Evolutionary conservation across 2,888 invertebrate species (phyloP), one percentile per base, ranked within the genome.

Genomic region (Amphipyra tragopoginis): DNA sequence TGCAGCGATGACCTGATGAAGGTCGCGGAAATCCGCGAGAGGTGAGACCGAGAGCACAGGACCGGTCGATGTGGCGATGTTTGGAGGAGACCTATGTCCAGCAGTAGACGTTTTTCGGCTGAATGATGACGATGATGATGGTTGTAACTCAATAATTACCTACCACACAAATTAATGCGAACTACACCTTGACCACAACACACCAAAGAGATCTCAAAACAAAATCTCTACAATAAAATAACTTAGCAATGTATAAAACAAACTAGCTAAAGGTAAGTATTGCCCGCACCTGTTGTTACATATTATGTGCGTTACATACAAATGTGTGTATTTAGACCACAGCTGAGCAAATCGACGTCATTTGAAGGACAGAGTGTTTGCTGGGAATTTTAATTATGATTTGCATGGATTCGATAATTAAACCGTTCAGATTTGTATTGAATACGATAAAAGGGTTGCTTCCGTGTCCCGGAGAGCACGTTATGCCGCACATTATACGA

Each of bases 321-420:
- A 86, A 87, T 79, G 86, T 64, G 55, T 67, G 75, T 85, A 91
- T 90, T 81, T 92, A 82, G 93, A 84, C 73, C 93, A 81, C 93
- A 93, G 85, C 90, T 93, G 93, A 84, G 75, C 83, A 85, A 89
- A 93, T 81, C 66, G 29, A 87, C 88, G 87, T 88, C 89, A 88
- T 72, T 81, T 81, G 73, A 83, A 85, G 86, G 84, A 85, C 64
- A 21, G 29, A 40, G 40, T 68, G 53, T 69, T 73, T 63, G 53
- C 48, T 15, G 65, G 53, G 49, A 72, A 60, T 65, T 73, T 68
- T 56, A 64, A 69, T 67, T 58, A 60, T 52, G 39, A 65, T 74
- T 71, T 70, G 66, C 75, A 75, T 65, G 39, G 39, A 61, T 65
- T 69, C 53, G 1, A 45, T 49, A 45, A 52, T 3, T 38, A 5